phyloP scores from a whole-genome alignment of 2,888 invertebrate species.

The Bellardia pandia region DNA sequence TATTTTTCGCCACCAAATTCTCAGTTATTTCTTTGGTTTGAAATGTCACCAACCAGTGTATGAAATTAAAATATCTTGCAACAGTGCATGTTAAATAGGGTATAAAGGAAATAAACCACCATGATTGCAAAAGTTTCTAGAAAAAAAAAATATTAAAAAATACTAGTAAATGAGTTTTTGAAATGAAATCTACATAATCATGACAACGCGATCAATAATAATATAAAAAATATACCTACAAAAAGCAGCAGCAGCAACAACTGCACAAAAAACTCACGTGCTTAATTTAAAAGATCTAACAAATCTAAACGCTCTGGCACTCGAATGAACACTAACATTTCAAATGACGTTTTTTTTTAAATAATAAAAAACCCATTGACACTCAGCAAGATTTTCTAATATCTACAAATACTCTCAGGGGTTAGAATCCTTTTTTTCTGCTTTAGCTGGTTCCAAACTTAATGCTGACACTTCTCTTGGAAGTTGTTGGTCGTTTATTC shows the following conservation, averaged over 20 bases:
- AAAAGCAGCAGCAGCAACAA: constrained; percentile 2
- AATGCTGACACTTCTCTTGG: constrained; percentile 45
- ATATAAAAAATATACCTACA: constrained; percentile 16
- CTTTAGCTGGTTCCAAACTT: constrained; percentile 34
- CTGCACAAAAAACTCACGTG: constrained; percentile 57
- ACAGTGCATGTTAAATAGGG: neutral
- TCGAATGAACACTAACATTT: constrained; percentile 2
- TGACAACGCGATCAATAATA: constrained; percentile 68
- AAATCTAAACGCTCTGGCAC: neutral
- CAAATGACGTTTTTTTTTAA: neutral
- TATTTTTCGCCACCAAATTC: too few species aligned
- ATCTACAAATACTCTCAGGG: constrained; percentile 35
- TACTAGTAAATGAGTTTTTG: constrained; percentile 42
- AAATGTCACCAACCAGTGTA: neutral
- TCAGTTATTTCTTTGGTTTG: neutral
- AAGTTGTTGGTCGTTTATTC: constrained; percentile 3
- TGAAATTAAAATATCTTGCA: neutral
- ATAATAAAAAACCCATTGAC: constrained; percentile 5
- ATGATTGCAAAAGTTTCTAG: constrained; percentile 29
- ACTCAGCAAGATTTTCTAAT: constrained; percentile 19
- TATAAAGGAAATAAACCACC: constrained; percentile 52
- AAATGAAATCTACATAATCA: constrained; percentile 67
- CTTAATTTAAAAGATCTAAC: constrained; percentile 58
- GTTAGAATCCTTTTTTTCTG: constrained; percentile 46
- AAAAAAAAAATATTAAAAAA: neutral